Conservation (phyloP, 2,113 vertebrate genomes). For the Morone saxatilis region DNA sequence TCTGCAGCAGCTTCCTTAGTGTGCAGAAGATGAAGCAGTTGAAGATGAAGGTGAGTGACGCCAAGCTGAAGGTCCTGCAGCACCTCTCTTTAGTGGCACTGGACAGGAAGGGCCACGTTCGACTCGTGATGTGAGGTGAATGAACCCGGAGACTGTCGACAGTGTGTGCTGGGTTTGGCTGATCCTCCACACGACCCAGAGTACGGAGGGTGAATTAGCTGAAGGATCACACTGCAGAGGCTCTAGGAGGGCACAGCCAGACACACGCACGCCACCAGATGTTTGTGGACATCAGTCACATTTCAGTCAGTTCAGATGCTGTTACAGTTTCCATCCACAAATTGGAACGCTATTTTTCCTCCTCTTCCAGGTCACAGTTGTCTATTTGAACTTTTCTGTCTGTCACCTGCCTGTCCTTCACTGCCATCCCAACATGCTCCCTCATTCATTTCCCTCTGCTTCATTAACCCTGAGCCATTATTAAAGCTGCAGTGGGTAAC, state of each 20-base stretch:
- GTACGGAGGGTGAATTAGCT: background rate
- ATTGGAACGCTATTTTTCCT: background rate
- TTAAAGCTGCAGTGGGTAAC: no score
- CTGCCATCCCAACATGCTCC: no score
- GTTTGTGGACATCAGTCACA: background rate
- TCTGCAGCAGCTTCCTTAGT: constrained; percentile 60
- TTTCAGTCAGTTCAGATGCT: background rate
- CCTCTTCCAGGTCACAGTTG: background rate
- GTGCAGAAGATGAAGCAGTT: constrained; percentile 72
- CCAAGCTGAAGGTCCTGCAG: constrained; percentile 74
- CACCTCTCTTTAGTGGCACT: constrained; percentile 70
- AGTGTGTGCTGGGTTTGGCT: background rate
- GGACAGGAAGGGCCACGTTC: constrained; percentile 70
- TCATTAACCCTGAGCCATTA: no score
- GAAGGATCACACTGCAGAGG: background rate
- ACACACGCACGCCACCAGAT: no score
- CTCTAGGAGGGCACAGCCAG: background rate
- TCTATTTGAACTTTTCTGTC: background rate
- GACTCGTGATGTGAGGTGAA: constrained; percentile 32
- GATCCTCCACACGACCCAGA: background rate
- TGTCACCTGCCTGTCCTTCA: no score
- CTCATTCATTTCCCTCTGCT: no score
- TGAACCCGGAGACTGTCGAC: background rate
- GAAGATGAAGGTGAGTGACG: constrained; percentile 61
- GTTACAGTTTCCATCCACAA: background rate